phyloP scores from a whole-genome alignment of 2,888 invertebrate species.

The Tipula vernalis region DNA sequence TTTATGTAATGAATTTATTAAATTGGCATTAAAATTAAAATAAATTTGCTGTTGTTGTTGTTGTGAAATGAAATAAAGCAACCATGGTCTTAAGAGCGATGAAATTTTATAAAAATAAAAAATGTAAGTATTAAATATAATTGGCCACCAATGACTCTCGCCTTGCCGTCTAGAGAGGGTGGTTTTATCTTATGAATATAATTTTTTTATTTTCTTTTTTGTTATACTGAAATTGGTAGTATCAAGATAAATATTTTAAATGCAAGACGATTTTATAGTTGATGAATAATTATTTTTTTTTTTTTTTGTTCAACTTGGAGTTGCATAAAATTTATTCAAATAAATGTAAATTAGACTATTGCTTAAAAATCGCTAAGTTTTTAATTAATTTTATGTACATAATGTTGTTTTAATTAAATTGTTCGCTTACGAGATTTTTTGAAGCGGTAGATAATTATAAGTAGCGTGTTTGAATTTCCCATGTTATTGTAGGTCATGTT shows the following conservation, averaged over 20 bases:
- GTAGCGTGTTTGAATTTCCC: too few relatives aligned
- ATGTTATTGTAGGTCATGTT: too few relatives aligned
- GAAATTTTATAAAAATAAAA: not conserved
- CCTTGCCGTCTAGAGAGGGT: not conserved
- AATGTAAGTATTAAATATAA: not conserved
- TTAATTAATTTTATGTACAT: too few relatives aligned
- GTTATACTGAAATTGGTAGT: not conserved
- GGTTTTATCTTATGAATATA: not conserved
- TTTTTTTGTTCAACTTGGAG: not conserved
- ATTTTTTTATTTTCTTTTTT: not conserved
- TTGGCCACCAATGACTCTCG: not conserved
- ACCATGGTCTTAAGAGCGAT: not conserved
- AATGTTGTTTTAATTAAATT: too few relatives aligned
- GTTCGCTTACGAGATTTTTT: too few relatives aligned
- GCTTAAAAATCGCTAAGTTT: too few relatives aligned
- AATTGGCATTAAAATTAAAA: slow-evolving; percentile 4
- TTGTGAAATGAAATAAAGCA: not conserved
- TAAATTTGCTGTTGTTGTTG: not conserved
- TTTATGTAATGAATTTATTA: not conserved
- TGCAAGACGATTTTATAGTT: not conserved
- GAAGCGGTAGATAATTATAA: too few relatives aligned
- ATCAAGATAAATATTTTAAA: not conserved
- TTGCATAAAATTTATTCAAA: not conserved
- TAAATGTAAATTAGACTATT: too few relatives aligned
- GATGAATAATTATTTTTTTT: not conserved